These are phyloP conservation scores for Megathymus violae DNA, from an alignment of 1,140 invertebrate genomes.

Conservation along the genomic window DNA sequence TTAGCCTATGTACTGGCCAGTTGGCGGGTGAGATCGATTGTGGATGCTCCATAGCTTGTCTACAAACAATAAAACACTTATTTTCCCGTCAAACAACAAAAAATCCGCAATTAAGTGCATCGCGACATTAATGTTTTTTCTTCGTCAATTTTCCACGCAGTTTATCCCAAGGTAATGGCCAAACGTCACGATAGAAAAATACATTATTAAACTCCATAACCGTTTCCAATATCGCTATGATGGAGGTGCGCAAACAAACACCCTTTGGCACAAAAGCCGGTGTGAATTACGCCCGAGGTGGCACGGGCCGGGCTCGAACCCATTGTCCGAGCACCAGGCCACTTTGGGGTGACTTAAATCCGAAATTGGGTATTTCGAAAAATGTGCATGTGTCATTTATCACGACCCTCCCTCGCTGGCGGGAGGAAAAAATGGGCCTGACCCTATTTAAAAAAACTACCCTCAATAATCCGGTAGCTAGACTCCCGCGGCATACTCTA, in stretches of 20 bases:
- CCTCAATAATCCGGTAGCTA: conserved; percentile 71
- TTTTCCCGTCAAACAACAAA: conserved; percentile 40
- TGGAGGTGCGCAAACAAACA: conserved; percentile 59
- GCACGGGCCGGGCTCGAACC: conserved; percentile 44
- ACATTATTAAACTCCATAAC: conserved; percentile 76
- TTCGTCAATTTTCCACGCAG: conserved; percentile 56
- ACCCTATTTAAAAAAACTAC: conserved; percentile 82
- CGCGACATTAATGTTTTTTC: conserved; percentile 49
- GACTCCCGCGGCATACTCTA: conserved; percentile 65
- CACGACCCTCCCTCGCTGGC: conserved; percentile 67
- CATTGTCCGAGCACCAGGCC: conserved; percentile 76
- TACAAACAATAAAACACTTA: neutral
- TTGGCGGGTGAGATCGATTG: neutral
- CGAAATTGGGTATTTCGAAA: conserved; percentile 84
- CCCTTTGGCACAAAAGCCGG: conserved; percentile 62
- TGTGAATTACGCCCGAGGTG: conserved; percentile 74
- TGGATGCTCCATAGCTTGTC: neutral
- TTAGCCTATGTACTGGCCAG: too few relatives aligned
- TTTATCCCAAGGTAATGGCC: conserved; percentile 59
- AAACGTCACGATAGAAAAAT: conserved; percentile 65
- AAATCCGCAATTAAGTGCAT: conserved; percentile 36
- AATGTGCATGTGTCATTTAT: conserved; percentile 85
- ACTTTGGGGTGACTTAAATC: conserved; percentile 85
- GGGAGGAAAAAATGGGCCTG: conserved; percentile 65
- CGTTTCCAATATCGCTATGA: conserved; percentile 57